These are phyloP conservation scores for Halocynthia aurantium DNA, from an alignment of 23 tunicate genomes.

Conservation along the genomic window DNA sequence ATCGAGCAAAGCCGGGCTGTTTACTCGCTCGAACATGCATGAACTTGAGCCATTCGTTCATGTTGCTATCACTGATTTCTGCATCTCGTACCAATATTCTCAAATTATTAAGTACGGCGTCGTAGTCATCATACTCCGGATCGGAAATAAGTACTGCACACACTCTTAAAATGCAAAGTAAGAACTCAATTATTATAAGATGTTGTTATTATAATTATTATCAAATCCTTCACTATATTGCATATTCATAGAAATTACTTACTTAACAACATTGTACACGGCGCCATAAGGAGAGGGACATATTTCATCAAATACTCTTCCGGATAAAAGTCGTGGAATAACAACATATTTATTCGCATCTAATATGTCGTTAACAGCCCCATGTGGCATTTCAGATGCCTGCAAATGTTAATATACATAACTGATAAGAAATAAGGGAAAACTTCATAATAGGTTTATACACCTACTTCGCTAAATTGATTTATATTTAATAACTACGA, in stretches of 20 bases:
- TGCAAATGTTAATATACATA: not conserved
- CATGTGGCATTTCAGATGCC: conserved; percentile 84
- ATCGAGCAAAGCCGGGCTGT: conserved; percentile 53
- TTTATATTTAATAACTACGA: not conserved
- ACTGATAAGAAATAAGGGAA: not conserved
- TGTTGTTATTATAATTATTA: not conserved
- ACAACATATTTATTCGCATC: conserved; percentile 48
- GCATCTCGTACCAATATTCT: conserved; percentile 37
- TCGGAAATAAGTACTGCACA: conserved; percentile 40
- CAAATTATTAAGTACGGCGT: conserved; percentile 23
- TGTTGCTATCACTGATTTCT: conserved; percentile 36
- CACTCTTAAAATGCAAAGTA: not conserved
- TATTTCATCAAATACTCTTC: conserved; percentile 71
- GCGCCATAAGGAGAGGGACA: conserved; percentile 47
- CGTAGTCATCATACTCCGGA: conserved; percentile 1
- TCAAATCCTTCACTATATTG: not conserved
- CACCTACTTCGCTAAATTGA: not conserved
- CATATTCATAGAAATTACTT: not conserved
- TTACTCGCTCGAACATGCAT: conserved; percentile 23
- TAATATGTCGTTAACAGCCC: conserved; percentile 72
- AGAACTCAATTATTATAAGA: too few relatives aligned
- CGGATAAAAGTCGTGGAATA: conserved; percentile 71
- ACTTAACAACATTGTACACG: conserved; percentile 13
- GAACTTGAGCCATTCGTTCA: conserved; percentile 72
- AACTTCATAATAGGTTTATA: not conserved